phyloP scores from a whole-genome alignment of 2,797 vertebrate species.

The Propithecus perrieri region DNA sequence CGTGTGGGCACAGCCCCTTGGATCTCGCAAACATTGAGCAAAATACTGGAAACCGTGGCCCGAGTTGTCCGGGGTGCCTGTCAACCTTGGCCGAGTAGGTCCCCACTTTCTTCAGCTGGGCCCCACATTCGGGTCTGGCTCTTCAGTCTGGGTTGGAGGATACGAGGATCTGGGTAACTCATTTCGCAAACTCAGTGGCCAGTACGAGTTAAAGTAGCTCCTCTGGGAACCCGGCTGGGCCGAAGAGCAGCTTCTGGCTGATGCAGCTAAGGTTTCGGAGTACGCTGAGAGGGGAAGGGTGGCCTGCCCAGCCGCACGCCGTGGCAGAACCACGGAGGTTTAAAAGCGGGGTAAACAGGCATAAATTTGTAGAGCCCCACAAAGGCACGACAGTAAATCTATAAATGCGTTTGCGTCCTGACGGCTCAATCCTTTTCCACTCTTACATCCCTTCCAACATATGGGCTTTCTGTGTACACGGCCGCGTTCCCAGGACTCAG shows the following conservation, averaged over 20 bases:
- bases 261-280: background rate
- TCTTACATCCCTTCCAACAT: background rate
- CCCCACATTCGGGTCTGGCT: background rate
- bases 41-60: background rate
- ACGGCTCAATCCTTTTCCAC: background rate
- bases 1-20: too few species aligned
- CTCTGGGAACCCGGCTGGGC: constrained; percentile 2
- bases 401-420: background rate
- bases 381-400: background rate
- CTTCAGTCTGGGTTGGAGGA: background rate
- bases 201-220: background rate
- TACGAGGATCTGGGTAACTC: background rate
- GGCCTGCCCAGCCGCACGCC: background rate
- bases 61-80: background rate
- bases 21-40: background rate
- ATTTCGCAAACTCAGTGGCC: background rate
- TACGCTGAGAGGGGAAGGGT: fast-evolving
- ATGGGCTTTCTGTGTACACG: background rate
- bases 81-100: background rate
- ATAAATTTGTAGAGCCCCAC: background rate
- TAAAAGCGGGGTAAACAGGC: background rate
- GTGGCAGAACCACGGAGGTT: background rate
- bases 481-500: background rate
- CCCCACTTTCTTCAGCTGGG: background rate
- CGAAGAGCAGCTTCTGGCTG: background rate